Evolutionary conservation across 2,113 vertebrate species (phyloP).

Genomic region (Microtus pennsylvanicus): DNA sequence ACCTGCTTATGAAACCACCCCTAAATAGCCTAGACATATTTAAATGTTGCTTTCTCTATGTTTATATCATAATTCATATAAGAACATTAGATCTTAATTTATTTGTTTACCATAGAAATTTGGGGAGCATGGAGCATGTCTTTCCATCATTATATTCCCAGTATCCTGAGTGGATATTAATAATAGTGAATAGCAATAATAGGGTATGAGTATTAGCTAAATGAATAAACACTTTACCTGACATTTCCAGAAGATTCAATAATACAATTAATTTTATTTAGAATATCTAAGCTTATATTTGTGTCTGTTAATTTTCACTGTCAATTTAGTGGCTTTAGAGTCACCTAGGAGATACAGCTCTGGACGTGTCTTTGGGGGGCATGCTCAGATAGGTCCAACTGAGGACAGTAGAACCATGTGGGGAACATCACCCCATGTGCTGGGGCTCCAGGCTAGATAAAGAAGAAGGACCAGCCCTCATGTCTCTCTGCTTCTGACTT

Average conservation of each 20-base stretch:
- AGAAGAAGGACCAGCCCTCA: neutral
- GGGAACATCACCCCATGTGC: no score
- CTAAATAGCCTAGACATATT: neutral
- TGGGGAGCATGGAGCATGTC: neutral
- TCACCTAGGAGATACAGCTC: neutral
- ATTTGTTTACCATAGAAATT: neutral
- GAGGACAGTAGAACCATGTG: neutral
- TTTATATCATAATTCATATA: neutral
- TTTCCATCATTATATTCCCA: neutral
- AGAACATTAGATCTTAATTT: conserved; percentile 10
- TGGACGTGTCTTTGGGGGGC: neutral
- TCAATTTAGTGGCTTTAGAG: neutral
- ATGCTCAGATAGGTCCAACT: neutral
- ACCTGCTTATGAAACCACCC: neutral
- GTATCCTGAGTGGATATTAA: neutral
- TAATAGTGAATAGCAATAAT: neutral
- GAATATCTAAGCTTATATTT: conserved; percentile 49
- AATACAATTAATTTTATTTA: conserved; percentile 45
- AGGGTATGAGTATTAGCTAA: conserved; percentile 18
- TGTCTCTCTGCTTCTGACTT: neutral
- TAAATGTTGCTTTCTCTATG: neutral
- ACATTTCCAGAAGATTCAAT: conserved; percentile 8
- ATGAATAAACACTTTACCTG: neutral
- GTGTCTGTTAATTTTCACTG: neutral
- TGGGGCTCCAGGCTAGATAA: neutral